Evolutionary conservation across 2,888 invertebrate species (phyloP), one percentile per base, ranked within the genome.

Genomic region (Chymomyza fuscimana): DNA sequence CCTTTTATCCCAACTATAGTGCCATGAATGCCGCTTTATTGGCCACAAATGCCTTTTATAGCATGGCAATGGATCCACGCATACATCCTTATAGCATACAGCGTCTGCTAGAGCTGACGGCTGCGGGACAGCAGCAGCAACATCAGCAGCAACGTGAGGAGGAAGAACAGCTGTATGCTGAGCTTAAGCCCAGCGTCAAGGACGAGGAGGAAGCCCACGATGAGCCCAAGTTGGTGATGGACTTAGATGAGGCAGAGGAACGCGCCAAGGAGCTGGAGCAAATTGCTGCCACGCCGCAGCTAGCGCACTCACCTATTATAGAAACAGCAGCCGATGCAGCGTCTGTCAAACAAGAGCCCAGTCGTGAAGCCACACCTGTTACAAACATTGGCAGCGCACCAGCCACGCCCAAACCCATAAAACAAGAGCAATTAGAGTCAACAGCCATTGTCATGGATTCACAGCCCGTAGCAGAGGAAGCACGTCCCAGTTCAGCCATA

Each of bases 1-100:
- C 94, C n/a, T 96, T 95, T 89, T 93, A 96, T 82, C 95, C 96
- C 36, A 95, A 90, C 90, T 92, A 92, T 70, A 94, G 94, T 77
- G 90, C 89, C 29, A 94, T 94, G 73, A 94, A 95, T 56, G 93
- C 93, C 0, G 93, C 94, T 59, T 89, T 93, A 40, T 93, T 94
- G 16, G 92, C 93, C 36, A 80, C 91, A 25, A 89, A 92, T 86
- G 90, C 91, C 5, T 91, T 92, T 63, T 92, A 91, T 77, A 88
- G 90, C 32, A 91, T 92, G 78, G 90, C 90, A 0, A 75, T 92
- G 32, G 91, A 91, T 86, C 91, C 91, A 1, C 91, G 91, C 52
- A 88, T 92, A 22, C 91, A 91, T 77, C 90, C 92, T 1, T 92
- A 90, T 59, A 91, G 89, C 74, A 90, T 92, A 79, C 92, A 92